Base-by-base conservation (phyloP, 2,113 vertebrate genomes). In the Catharus minimus region DNA sequence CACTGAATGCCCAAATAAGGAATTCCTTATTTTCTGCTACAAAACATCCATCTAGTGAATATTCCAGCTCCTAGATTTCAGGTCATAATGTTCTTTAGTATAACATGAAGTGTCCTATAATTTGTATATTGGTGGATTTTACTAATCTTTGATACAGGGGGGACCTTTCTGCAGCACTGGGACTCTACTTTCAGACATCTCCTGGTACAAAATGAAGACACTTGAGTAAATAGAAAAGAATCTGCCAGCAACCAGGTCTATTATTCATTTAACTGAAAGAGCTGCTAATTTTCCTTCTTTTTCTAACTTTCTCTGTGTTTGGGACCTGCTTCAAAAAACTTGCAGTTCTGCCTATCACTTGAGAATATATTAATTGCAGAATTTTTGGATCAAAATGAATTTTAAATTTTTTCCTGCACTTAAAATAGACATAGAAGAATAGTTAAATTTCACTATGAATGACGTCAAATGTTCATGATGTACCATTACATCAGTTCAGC, bases 1-100 rank as follows among this genome's bases (percentile, higher is more conserved):
- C 15, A 77, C 38, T 65, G 74, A 89, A 72, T 22, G 49, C 9
- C 72, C 16, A 82, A 89, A 82, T 55, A 93, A 90, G 19, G 41
- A 90, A 43, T 26, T 58, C 62, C 58, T 84, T 90, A 46, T 88
- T 93, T 95, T 86, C 83, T 84, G 33, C 15, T 58, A 30, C 10
- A 66, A 90, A 91, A 30, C 41, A 53, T 23, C 5, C 11, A 61
- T 46, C 32, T 33, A 75, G 26, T 39, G 33, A 90, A 57, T 65
- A 88, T 39, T 5, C 4, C 24, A 71, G 53, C 18, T 68, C 50
- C 61, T 43, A 26, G 28, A 50, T 4, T 62, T 69, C n/a, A 68
- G n/a, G 19, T 67, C 49, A 20, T 43, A 56, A 36, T 30, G 23
- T 53, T 72, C 15, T 55, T 75, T 65, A 50, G 11, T 39, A 27